phyloP scores from a whole-genome alignment of 2,797 vertebrate species.

The Spinibarbus caldwelli region DNA sequence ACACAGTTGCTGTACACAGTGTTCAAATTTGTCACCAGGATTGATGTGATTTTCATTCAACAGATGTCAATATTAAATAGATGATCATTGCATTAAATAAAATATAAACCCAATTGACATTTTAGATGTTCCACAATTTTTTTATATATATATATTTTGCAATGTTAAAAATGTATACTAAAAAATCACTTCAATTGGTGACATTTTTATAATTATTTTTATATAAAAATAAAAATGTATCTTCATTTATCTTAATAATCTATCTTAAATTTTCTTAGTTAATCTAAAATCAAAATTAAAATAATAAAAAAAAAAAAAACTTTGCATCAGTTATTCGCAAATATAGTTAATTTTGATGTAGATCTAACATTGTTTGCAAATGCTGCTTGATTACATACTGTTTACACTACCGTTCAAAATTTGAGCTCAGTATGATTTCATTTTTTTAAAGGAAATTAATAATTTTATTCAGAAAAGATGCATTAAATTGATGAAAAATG shows the following conservation, averaged over 20 bases:
- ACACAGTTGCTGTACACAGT: too few species aligned
- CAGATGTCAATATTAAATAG: neutral
- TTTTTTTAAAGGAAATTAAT: neutral
- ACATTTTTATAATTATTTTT: neutral
- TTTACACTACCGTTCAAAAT: neutral
- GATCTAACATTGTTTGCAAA: too few species aligned
- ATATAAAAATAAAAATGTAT: neutral
- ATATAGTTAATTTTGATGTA: too few species aligned
- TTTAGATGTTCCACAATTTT: neutral
- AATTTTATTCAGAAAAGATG: too few species aligned
- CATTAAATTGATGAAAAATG: too few species aligned
- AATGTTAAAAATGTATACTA: neutral
- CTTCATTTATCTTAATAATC: neutral
- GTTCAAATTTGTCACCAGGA: too few species aligned
- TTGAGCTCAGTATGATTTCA: neutral
- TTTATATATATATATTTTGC: neutral
- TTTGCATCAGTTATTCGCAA: neutral
- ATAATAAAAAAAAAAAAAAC: too few species aligned
- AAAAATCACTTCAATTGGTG: neutral
- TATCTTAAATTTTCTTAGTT: neutral
- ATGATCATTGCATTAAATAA: neutral
- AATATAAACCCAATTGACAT: neutral
- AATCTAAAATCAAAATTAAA: neutral
- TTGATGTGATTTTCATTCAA: neutral
- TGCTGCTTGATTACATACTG: too few species aligned